Base-by-base conservation (phyloP, 2,797 vertebrate species). In the Phrynocephalus forsythii region DNA sequence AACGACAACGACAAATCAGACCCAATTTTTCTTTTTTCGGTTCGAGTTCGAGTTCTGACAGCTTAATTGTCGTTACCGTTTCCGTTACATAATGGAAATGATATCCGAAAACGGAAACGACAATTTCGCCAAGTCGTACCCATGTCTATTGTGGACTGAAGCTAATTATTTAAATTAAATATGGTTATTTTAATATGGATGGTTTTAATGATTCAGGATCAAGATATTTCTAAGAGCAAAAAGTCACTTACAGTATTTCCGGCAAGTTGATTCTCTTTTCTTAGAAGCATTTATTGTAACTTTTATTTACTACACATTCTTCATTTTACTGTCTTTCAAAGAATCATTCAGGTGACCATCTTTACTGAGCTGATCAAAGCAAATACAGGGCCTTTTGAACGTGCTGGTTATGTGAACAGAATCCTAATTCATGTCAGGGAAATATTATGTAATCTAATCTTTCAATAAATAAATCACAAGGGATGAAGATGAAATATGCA, bases 141-240 rank as follows among this genome's bases (percentile, higher is more conserved):
- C n/a, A n/a, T n/a, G n/a, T n/a, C n/a, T n/a, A 50, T 89, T 44
- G 76, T 26, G 85, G 26, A 85, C n/a, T 81, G 15, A 71, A 85
- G 79, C 16, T 73, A 87, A 87, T 76, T 15, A 73, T 85, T 77
- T 79, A 76, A 0, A 91, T 93, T 94, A 90, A 75, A 83, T 67
- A 68, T 2, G 78, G 56, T 30, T 67, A 5, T 77, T 85, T 85
- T 67, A 22, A 77, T 56, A 56, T 56, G 52, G 52, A 9, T 56
- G 52, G 52, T 56, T 28, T n/a, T 20, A 71, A 88, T 87, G 68
- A 80, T 67, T 60, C 18, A 73, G 18, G 13, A 11, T 83, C 52
- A 68, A 75, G 30, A 82, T 86, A 69, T 68, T 91, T 67, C 77
- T 88, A 16, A 88, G 67, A 81, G 16, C 56, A 24, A 56, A 81